Conservation (phyloP, 2,113 vertebrate species). For the Chionodraco myersi region DNA sequence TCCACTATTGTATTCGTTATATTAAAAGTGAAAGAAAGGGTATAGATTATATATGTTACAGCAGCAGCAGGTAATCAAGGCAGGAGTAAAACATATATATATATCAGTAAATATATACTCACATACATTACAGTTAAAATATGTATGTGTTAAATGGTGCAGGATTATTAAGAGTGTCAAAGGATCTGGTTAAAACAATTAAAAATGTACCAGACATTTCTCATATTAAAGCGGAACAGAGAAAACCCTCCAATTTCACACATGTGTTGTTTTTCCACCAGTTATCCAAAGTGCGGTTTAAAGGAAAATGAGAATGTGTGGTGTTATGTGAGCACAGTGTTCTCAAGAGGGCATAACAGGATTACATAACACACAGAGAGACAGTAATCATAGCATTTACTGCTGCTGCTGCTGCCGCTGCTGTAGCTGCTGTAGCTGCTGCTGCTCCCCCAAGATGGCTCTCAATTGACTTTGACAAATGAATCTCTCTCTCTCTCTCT, state of each 20-base stretch:
- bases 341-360: constrained; percentile 54
- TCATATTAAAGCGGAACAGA: constrained; percentile 39
- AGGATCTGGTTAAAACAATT: too few species aligned
- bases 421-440: too few species aligned
- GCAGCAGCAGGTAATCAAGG: too few species aligned
- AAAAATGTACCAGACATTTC: constrained; percentile 31
- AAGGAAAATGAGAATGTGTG: not conserved
- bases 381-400: constrained; percentile 34
- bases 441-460: constrained; percentile 52
- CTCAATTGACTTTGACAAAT: constrained; percentile 71
- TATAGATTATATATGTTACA: too few species aligned
- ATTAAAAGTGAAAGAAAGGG: too few species aligned
- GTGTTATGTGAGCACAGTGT: constrained; percentile 4
- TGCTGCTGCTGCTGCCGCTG: constrained; percentile 2
- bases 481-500: not conserved
- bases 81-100: too few species aligned
- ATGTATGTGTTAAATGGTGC: too few species aligned
- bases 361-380: constrained; percentile 62
- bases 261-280: not conserved
- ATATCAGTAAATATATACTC: too few species aligned
- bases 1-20: too few species aligned
- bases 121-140: too few species aligned
- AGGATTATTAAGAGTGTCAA: too few species aligned
- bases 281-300: not conserved
- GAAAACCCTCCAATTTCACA: constrained; percentile 32